Percentiles rank a stretch among this genome's conserved stretches.
Evolutionary conservation across 2,113 vertebrate genomes (phyloP).

Genomic region (Falco punctatus): DNA sequence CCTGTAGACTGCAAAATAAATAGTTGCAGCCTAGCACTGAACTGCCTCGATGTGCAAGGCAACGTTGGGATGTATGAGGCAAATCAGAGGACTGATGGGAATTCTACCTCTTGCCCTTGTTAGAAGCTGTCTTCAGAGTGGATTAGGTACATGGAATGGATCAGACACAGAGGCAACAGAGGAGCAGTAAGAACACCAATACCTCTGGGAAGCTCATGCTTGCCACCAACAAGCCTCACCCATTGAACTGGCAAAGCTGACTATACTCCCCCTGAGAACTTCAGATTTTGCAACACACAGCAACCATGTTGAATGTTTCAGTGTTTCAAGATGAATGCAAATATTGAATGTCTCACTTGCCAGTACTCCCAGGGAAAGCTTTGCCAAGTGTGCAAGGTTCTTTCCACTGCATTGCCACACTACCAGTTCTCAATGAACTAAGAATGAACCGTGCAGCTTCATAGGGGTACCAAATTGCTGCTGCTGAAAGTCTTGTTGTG

Average conservation of each 20-base stretch:
- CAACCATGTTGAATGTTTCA: rapidly evolving
- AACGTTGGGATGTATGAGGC: not conserved
- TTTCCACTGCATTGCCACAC: not conserved
- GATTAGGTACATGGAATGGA: not conserved
- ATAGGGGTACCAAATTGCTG: not conserved
- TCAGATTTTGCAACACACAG: not conserved
- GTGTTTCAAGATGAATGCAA: not conserved
- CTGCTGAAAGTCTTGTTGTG: not conserved
- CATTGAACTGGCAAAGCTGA: not conserved
- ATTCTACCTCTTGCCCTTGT: not conserved
- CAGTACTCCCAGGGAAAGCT: not conserved
- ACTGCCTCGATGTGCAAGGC: not conserved
- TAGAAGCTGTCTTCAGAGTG: not conserved
- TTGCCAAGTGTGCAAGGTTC: not conserved
- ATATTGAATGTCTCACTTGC: conserved; percentile 14
- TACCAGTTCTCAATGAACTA: not conserved
- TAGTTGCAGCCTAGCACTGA: not conserved
- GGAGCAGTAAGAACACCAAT: not conserved
- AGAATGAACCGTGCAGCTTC: not conserved
- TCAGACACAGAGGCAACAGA: not conserved
- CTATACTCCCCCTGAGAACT: not conserved
- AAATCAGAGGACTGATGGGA: not conserved
- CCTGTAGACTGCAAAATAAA: not conserved
- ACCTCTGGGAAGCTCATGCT: not conserved
- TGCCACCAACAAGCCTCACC: not conserved